Base-by-base conservation (phyloP, 2,797 vertebrate species). In the Danio jaintianensis region DNA sequence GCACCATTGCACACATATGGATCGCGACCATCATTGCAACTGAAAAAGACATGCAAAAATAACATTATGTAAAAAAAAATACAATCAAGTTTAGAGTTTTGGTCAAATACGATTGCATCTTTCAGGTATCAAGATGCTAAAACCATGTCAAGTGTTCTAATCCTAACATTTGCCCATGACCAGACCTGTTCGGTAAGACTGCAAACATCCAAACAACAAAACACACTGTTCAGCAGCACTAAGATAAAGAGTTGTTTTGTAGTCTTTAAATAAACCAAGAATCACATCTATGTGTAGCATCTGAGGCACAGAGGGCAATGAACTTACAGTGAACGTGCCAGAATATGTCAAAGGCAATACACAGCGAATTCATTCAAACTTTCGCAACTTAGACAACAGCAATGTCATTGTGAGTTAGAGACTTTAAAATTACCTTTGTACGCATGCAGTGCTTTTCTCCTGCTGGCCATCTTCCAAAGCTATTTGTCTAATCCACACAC, bases 41-140 rank as follows among this genome's bases (percentile, higher is more conserved):
- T 79, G n/a, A 71, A 53, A 72, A 79, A 29, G 15, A 55, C 9
- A 40, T 18, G 5, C n/a, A 52, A 38, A 50, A 16, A 42, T 8
- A n/a, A n/a, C 5, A n/a, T 43, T 1, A 22, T 10, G 8, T 59
- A 43, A 5, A 5, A n/a, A n/a, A n/a, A 6, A 50, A 50, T 50
- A 15, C 3, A 50, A 1, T 47, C 45, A 47, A 47, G 45, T 82
- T 63, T 85, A 82, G 89, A 13, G 2, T 71, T 73, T 59, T 52
- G 53, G 40, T 18, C 22, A 59, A 8, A 59, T 1, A 15, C 67
- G 53, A 73, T 13, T 66, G 53, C n/a, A 11, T 43, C 0, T 82
- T 16, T 12, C 38, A 18, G 12, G 47, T 62, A 67, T 72, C 47
- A 83, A 64, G 76, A 82, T 69, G 16, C 13, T 68, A 58, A 20